These are phyloP conservation scores for Pangasius djambal DNA, from an alignment of 2,797 vertebrate genomes.

Conservation along the genomic window DNA sequence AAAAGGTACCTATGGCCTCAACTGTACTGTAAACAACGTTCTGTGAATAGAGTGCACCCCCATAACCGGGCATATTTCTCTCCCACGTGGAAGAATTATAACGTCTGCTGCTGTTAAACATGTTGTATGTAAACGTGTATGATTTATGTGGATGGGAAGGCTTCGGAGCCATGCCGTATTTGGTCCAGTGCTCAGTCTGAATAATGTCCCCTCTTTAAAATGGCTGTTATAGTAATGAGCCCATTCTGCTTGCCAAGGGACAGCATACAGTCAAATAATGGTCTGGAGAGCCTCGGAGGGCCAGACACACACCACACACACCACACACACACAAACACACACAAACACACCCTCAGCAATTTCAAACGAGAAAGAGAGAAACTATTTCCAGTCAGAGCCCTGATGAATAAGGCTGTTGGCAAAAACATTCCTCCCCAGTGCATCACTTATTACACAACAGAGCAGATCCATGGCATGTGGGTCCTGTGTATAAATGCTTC, in stretches of 20 bases:
- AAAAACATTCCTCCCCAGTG: conserved; percentile 19
- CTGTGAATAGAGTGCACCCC: conserved; percentile 28
- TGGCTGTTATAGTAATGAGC: conserved; percentile 23
- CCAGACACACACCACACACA: conserved; percentile 27
- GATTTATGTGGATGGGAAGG: conserved; percentile 35
- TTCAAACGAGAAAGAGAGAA: conserved; percentile 31
- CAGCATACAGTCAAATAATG: conserved; percentile 37
- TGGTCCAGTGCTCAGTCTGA: conserved; percentile 34
- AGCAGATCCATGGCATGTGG: conserved; percentile 5
- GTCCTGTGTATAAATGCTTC: conserved; percentile 6
- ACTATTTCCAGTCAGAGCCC: conserved; percentile 5
- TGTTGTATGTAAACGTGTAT: conserved; percentile 23
- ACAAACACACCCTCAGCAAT: conserved; percentile 30
- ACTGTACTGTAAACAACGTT: conserved; percentile 52
- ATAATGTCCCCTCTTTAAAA: conserved; percentile 43
- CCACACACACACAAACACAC: background rate
- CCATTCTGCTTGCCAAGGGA: background rate
- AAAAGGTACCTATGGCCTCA: conserved; percentile 24
- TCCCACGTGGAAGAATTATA: conserved; percentile 6
- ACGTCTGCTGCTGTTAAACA: conserved; percentile 36
- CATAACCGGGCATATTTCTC: conserved; percentile 17
- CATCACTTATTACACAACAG: conserved; percentile 36
- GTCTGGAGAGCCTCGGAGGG: conserved; percentile 23
- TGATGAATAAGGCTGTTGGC: conserved; percentile 17
- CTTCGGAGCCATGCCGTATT: conserved; percentile 25